Evolutionary conservation across 2,888 invertebrate genomes (phyloP).

Genomic region (Cheilosia impressa): DNA sequence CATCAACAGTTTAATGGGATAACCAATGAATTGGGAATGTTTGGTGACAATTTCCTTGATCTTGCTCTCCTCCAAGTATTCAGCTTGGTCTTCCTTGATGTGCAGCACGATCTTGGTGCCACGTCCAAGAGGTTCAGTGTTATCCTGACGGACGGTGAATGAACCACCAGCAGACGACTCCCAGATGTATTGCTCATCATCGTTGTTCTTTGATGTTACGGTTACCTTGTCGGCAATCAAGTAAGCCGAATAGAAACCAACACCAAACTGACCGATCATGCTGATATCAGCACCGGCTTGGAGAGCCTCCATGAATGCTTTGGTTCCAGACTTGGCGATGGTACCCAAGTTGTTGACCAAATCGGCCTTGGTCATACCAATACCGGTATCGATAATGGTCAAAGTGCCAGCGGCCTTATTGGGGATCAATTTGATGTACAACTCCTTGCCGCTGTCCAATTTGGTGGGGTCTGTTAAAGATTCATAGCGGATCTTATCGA

Average conservation of each 20-base stretch:
- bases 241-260: conserved; percentile 99
- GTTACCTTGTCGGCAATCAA: conserved; percentile 95
- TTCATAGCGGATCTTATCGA: conserved; percentile 96
- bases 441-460: conserved; percentile 94
- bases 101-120: conserved; percentile 96
- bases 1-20: conserved; percentile 95
- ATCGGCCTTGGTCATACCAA: conserved; percentile 99
- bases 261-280: conserved; percentile 99
- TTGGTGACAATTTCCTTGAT: conserved; percentile 98
- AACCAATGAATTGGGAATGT: conserved; percentile 98
- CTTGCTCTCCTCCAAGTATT: conserved; percentile 95
- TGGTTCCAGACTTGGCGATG: conserved; percentile 98
- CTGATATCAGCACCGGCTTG: conserved; percentile 99
- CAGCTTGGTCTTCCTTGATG: conserved; percentile 96
- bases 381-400: conserved; percentile 95
- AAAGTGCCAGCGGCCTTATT: conserved; percentile 96
- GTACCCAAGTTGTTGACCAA: conserved; percentile 98
- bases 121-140: conserved; percentile 90
- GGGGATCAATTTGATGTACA: conserved; percentile 97
- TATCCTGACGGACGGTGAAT: conserved; percentile 92
- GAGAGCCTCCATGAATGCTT: conserved; percentile 99
- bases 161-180: conserved; percentile 98
- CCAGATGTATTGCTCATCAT: conserved; percentile 98
- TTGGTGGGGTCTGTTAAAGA: conserved; percentile 96
- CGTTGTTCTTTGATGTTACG: conserved; percentile 96